Percentiles rank a stretch among this genome's conserved stretches.
Evolutionary conservation across 2,113 vertebrate genomes (phyloP).

Genomic region (Sander lucioperca): DNA sequence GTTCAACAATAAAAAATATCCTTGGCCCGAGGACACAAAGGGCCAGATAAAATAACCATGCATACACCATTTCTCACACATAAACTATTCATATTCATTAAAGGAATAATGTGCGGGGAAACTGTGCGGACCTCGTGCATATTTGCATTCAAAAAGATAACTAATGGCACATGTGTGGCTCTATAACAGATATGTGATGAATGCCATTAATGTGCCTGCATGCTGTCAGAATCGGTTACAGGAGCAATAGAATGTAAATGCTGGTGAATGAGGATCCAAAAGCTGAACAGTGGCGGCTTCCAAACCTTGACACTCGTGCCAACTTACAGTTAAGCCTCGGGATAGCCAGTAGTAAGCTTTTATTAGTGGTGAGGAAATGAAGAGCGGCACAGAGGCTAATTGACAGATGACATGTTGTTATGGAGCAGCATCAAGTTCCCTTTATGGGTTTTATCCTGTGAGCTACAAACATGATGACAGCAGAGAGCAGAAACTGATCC

Average conservation of each 20-base stretch:
- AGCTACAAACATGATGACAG: constrained; percentile 28
- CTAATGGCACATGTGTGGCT: constrained; percentile 5
- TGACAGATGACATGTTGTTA: constrained; percentile 45
- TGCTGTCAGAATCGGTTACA: constrained; percentile 40
- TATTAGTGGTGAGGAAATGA: constrained; percentile 33
- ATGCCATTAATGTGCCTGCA: constrained; percentile 17
- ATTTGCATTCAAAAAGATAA: neutral
- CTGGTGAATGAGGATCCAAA: constrained; percentile 14
- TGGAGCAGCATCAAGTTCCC: constrained; percentile 1
- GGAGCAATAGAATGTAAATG: neutral
- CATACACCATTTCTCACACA: too few species aligned
- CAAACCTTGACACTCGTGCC: neutral
- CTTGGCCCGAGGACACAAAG: too few species aligned
- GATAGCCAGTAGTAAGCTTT: constrained; percentile 26
- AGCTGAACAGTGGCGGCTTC: neutral
- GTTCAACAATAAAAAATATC: too few species aligned
- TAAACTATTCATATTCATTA: too few species aligned
- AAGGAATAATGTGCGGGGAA: neutral
- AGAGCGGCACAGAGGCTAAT: constrained; percentile 12
- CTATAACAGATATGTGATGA: constrained; percentile 12
- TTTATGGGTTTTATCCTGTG: constrained; percentile 14
- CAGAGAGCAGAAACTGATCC: neutral
- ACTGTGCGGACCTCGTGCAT: neutral
- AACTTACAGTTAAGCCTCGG: neutral
- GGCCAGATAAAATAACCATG: too few species aligned